These are phyloP conservation scores for Parnassius mnemosyne DNA, from an alignment of 2,888 invertebrate species.

Conservation along the genomic window DNA sequence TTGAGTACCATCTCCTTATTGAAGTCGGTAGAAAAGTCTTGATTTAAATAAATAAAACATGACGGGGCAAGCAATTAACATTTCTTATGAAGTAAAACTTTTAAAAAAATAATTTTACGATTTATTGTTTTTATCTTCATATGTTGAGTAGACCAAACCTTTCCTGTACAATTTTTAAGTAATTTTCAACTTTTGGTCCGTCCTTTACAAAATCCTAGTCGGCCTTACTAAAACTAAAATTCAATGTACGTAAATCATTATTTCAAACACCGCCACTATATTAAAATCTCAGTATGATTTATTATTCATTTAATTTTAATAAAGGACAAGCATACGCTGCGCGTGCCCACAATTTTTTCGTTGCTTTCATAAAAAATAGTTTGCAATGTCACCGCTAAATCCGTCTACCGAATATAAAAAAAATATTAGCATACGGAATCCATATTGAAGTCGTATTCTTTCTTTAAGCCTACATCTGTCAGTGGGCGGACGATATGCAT, in stretches of 20 bases:
- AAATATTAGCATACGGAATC: slow-evolving; percentile 64
- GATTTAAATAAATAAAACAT: no score
- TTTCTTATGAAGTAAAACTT: no score
- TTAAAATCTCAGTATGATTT: slow-evolving; percentile 26
- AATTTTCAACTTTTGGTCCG: no score
- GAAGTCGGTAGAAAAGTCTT: no score
- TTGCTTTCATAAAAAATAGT: slow-evolving; percentile 48
- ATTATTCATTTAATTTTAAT: slow-evolving; percentile 27
- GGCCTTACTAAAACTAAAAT: no score
- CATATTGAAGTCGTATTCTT: slow-evolving; percentile 48
- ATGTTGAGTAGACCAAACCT: no score
- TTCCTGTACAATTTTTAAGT: no score
- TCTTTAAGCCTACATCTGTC: slow-evolving; percentile 57
- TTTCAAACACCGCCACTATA: not conserved
- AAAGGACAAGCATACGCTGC: slow-evolving; percentile 32
- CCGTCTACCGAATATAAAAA: slow-evolving; percentile 46
- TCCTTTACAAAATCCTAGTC: slow-evolving; percentile 4
- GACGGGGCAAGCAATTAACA: no score
- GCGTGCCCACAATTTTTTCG: slow-evolving; percentile 70
- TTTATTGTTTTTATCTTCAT: no score
- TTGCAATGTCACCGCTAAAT: slow-evolving; percentile 41
- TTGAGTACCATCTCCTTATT: no score
- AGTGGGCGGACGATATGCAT: slow-evolving; percentile 58
- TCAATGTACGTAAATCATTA: no score
- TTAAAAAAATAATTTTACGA: no score